Conservation (phyloP, 2,113 vertebrate genomes). For the Entomyzon cyanotis region DNA sequence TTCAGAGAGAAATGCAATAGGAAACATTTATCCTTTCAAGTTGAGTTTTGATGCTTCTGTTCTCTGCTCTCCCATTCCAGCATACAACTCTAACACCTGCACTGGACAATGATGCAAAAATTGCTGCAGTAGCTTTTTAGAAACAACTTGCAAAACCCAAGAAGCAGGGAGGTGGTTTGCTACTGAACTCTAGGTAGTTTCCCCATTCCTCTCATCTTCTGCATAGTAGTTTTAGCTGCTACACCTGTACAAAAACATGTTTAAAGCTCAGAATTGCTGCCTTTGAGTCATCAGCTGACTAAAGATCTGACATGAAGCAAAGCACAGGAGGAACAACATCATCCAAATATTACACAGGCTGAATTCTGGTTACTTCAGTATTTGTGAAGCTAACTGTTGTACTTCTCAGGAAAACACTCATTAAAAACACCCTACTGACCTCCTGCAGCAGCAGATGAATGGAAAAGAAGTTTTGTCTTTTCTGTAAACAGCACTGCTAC, state of each 20-base stretch:
- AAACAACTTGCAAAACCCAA: not conserved
- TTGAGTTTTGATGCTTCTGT: not conserved
- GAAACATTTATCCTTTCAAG: not conserved
- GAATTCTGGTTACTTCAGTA: not conserved
- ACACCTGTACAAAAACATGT: too few species aligned
- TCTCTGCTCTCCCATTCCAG: not conserved
- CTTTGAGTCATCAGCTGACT: not conserved
- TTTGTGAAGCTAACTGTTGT: not conserved
- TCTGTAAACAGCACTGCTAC: conserved; percentile 24
- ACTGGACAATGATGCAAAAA: not conserved
- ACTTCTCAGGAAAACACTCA: not conserved
- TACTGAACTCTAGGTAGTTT: not conserved
- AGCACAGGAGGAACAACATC: not conserved
- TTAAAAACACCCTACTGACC: conserved; percentile 68
- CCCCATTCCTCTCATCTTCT: not conserved
- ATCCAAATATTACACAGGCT: not conserved
- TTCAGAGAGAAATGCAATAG: not conserved
- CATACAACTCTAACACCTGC: not conserved
- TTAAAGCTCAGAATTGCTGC: not conserved
- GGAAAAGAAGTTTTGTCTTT: not conserved
- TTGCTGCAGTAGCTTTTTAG: not conserved
- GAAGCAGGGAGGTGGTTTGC: not conserved
- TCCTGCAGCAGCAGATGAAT: conserved; percentile 79
- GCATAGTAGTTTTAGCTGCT: not conserved
- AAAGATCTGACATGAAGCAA: not conserved